phyloP scores from a whole-genome alignment of 1,140 invertebrate genomes.

The Tribolium madens region DNA sequence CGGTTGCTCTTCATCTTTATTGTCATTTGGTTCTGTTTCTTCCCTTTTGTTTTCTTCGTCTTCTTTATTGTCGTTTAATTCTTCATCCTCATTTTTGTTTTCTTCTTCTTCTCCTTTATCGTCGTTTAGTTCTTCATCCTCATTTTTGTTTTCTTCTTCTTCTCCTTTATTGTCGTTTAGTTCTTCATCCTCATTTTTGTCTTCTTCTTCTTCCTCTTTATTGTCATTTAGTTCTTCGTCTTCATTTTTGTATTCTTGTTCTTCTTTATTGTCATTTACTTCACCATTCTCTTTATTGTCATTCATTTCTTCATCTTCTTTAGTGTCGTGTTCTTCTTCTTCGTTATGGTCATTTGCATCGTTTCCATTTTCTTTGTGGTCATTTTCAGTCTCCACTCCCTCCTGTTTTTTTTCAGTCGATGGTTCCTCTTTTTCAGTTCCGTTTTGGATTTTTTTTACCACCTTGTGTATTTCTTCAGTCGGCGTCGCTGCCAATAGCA shows the following conservation, averaged over 20 bases:
- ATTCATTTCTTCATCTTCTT: slow-evolving; percentile 62
- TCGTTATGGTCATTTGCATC: slow-evolving; percentile 14
- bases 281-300: slow-evolving; percentile 55
- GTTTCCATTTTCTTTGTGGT: slow-evolving; percentile 62
- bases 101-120: slow-evolving; percentile 59
- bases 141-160: slow-evolving; percentile 53
- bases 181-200: slow-evolving; percentile 40
- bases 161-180: slow-evolving; percentile 54
- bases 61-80: slow-evolving; percentile 34
- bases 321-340: too few species aligned
- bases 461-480: slow-evolving; percentile 67
- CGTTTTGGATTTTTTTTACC: slow-evolving; percentile 55
- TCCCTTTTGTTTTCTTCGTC: slow-evolving; percentile 58
- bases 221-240: slow-evolving; percentile 60
- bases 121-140: slow-evolving; percentile 50
- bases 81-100: slow-evolving; percentile 27
- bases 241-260: too few species aligned
- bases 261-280: slow-evolving; percentile 54
- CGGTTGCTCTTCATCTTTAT: slow-evolving; percentile 17
- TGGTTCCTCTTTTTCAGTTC: slow-evolving; percentile 49
- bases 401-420: slow-evolving; percentile 48
- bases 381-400: slow-evolving; percentile 57
- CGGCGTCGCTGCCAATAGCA: slow-evolving; percentile 69
- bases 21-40: slow-evolving; percentile 50
- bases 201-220: slow-evolving; percentile 39